phyloP scores from a whole-genome alignment of 2,113 vertebrate species.

The Corydoras maculifer region DNA sequence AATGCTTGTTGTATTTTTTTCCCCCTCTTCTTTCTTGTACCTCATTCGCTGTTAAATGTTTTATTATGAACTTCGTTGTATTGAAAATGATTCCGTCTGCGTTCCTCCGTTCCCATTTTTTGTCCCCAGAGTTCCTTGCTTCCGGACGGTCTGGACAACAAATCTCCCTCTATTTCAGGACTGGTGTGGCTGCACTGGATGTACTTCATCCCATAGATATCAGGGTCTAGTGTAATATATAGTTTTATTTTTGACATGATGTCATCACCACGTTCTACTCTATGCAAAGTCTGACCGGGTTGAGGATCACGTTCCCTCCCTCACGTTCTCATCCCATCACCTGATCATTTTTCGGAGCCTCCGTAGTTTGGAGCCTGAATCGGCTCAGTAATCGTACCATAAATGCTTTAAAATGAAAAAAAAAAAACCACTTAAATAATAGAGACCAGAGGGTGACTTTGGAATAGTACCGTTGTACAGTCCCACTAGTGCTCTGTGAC shows the following conservation, averaged over 20 bases:
- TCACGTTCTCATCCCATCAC: not conserved
- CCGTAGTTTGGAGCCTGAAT: slow-evolving; percentile 4
- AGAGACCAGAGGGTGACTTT: slow-evolving; percentile 47
- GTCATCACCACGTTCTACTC: slow-evolving; percentile 50
- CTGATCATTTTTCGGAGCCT: not conserved
- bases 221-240: slow-evolving; percentile 3
- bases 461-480: slow-evolving; percentile 62
- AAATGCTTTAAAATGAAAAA: slow-evolving; percentile 49
- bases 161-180: not conserved
- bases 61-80: too few relatives aligned
- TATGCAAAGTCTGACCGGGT: slow-evolving; percentile 65
- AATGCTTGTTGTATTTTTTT: too few relatives aligned
- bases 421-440: slow-evolving; percentile 43
- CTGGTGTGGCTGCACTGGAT: not conserved
- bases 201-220: not conserved
- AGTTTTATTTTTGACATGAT: slow-evolving; percentile 26
- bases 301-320: slow-evolving; percentile 8
- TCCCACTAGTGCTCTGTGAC: slow-evolving; percentile 56
- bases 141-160: not conserved
- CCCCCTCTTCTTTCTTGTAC: too few relatives aligned
- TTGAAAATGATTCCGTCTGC: too few relatives aligned
- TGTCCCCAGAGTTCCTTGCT: too few relatives aligned
- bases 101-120: too few relatives aligned
- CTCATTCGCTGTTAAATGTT: too few relatives aligned
- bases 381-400: slow-evolving; percentile 53